These are phyloP conservation scores for Drepanosiphum platanoidis DNA, from an alignment of 2,888 invertebrate genomes.

Conservation along the genomic window DNA sequence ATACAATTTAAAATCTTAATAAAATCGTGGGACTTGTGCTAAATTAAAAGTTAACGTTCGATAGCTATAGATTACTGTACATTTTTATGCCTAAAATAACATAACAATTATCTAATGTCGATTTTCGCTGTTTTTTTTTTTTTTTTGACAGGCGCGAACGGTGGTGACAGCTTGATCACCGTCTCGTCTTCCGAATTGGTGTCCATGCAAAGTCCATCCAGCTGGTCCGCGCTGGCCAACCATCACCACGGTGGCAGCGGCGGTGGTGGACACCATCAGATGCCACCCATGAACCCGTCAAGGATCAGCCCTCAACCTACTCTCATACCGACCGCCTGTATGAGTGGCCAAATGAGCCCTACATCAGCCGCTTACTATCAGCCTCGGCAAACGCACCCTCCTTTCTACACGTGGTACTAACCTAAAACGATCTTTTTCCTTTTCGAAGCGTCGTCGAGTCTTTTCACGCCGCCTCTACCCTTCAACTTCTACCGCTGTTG, in stretches of 20 bases:
- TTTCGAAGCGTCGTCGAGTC: background rate
- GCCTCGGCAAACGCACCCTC: constrained; percentile 64
- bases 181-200: constrained; percentile 64
- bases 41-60: no score
- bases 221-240: constrained; percentile 63
- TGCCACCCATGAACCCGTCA: constrained; percentile 62
- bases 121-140: background rate
- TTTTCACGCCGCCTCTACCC: background rate
- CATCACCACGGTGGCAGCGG: constrained; percentile 34
- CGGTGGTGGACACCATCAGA: constrained; percentile 52
- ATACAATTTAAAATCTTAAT: no score
- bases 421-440: background rate
- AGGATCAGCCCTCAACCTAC: constrained; percentile 63
- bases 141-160: constrained; percentile 43
- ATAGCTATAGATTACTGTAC: no score
- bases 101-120: no score
- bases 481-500: no score
- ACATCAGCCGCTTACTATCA: constrained; percentile 64
- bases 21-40: no score
- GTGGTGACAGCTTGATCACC: constrained; percentile 63
- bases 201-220: constrained; percentile 64
- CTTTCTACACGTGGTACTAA: constrained; percentile 65
- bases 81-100: no score
- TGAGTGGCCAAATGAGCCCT: constrained; percentile 64
- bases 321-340: constrained; percentile 61